Percentiles rank a stretch among this genome's conserved stretches.
Conservation (phyloP, 1,140 invertebrate genomes). For the Drosophila yakuba region DNA sequence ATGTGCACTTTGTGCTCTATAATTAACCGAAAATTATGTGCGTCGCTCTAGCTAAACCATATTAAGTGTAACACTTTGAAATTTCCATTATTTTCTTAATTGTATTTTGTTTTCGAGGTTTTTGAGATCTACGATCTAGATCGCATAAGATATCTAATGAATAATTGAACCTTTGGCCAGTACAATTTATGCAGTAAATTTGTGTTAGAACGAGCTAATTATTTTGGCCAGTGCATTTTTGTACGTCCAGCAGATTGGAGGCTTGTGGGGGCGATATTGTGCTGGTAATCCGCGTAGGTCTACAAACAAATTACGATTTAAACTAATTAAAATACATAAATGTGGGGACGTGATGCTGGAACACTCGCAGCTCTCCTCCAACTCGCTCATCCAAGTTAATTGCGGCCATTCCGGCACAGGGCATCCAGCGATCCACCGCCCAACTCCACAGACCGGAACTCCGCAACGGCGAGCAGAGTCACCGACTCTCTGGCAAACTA, state of each 20-base stretch:
- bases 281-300: conserved; percentile 27
- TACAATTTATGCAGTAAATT: not conserved
- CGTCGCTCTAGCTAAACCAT: not conserved
- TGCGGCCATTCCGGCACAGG: conserved; percentile 40
- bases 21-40: conserved; percentile 60
- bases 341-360: conserved; percentile 42
- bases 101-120: too few species aligned
- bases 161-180: too few species aligned
- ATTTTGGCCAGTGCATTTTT: conserved; percentile 14
- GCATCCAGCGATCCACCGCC: conserved; percentile 29
- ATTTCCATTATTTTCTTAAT: too few species aligned
- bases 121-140: too few species aligned
- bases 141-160: too few species aligned
- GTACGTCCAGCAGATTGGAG: conserved; percentile 4
- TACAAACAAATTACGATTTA: conserved; percentile 50
- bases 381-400: conserved; percentile 51
- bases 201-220: too few species aligned
- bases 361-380: conserved; percentile 7
- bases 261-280: conserved; percentile 28
- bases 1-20: conserved; percentile 52
- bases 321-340: conserved; percentile 74
- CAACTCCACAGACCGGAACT: conserved; percentile 64
- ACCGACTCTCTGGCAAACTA: conserved; percentile 20
- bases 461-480: conserved; percentile 59
- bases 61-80: too few species aligned